These are phyloP conservation scores for Anolis carolinensis DNA, from an alignment of 2,113 vertebrate species.

Conservation along the genomic window DNA sequence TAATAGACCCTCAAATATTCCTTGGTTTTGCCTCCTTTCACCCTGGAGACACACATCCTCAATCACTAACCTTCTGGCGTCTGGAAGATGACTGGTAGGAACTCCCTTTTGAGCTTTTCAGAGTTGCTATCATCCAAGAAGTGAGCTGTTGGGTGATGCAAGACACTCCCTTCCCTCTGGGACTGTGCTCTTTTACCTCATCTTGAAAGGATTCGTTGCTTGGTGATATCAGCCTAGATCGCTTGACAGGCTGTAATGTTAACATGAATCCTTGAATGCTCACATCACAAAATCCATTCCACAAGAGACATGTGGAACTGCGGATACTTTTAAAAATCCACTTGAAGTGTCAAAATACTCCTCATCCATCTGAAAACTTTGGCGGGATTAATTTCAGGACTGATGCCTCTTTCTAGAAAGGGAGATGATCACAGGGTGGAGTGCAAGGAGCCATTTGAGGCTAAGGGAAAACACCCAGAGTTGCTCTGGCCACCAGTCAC, in stretches of 20 bases:
- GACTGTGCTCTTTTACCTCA: slow-evolving; percentile 71
- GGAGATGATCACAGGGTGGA: slow-evolving; percentile 26
- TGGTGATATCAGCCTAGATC: slow-evolving; percentile 66
- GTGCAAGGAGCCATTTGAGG: background rate
- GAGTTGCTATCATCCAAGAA: slow-evolving; percentile 60
- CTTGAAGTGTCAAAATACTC: slow-evolving; percentile 38
- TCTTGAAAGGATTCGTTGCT: slow-evolving; percentile 74
- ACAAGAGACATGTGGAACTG: slow-evolving; percentile 42
- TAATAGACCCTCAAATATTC: background rate
- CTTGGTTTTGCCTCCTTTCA: slow-evolving; percentile 11
- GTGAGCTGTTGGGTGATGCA: slow-evolving; percentile 55
- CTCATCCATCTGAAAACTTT: background rate
- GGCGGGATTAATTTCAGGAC: background rate
- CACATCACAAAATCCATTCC: slow-evolving; percentile 66
- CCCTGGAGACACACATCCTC: slow-evolving; percentile 23
- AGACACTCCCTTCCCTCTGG: slow-evolving; percentile 66
- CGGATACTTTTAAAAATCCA: background rate
- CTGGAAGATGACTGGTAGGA: slow-evolving; percentile 46
- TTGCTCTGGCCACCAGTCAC: slow-evolving; percentile 1
- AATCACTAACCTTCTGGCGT: slow-evolving; percentile 56
- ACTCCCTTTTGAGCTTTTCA: slow-evolving; percentile 37
- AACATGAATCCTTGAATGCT: slow-evolving; percentile 65
- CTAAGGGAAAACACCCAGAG: slow-evolving; percentile 17
- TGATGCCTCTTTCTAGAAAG: background rate
- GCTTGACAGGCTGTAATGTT: slow-evolving; percentile 70